Conservation (phyloP, 2,113 vertebrate genomes). For the Myotis lucifugus region DNA sequence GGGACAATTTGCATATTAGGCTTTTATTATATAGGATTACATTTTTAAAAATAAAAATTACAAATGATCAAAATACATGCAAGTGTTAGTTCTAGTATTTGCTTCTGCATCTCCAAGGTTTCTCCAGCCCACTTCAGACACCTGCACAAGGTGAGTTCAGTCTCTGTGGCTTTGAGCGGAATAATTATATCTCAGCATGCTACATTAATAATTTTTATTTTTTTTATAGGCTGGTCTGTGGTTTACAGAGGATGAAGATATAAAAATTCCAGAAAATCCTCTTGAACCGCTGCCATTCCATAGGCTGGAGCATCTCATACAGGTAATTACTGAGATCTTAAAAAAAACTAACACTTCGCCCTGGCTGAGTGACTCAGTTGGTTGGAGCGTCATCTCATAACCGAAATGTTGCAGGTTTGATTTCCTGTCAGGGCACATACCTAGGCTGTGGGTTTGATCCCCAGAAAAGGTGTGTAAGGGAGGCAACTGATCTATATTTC, state of each 20-base stretch:
- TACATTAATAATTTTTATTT: neutral
- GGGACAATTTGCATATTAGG: no score
- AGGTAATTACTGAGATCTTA: slow-evolving; percentile 83
- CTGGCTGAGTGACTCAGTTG: neutral
- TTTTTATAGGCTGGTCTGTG: slow-evolving; percentile 89
- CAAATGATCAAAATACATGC: neutral
- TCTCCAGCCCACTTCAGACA: neutral
- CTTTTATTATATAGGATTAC: neutral
- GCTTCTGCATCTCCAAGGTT: neutral
- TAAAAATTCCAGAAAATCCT: slow-evolving; percentile 82
- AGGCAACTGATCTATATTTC: neutral
- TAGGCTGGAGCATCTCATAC: slow-evolving; percentile 85
- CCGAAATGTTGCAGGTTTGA: neutral
- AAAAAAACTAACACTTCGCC: neutral
- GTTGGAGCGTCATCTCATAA: neutral
- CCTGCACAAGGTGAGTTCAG: neutral
- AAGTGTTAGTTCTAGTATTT: neutral
- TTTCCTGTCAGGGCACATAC: neutral
- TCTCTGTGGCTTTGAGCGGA: neutral
- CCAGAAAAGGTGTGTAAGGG: neutral
- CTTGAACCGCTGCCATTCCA: slow-evolving; percentile 84
- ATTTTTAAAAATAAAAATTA: neutral
- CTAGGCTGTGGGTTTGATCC: neutral
- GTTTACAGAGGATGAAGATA: slow-evolving; percentile 87
- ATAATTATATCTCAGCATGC: neutral